Conservation (phyloP, 1,140 invertebrate genomes). For the Apis cerana region DNA sequence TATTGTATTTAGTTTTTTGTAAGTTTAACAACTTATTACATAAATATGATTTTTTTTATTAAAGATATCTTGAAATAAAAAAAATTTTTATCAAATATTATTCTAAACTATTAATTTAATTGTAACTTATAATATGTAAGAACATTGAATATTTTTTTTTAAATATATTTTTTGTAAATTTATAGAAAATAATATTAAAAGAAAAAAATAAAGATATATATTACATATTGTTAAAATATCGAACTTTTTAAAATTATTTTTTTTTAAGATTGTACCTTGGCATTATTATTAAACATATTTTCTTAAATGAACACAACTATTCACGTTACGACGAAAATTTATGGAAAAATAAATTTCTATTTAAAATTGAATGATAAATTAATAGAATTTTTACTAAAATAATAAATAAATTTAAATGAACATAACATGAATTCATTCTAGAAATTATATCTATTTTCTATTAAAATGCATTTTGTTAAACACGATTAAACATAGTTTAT, state of each 20-base stretch:
- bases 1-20: not conserved
- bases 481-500: conserved; percentile 26
- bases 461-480: conserved; percentile 28
- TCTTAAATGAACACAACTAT: not conserved
- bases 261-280: conserved; percentile 14
- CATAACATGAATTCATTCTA: not conserved
- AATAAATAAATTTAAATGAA: conserved; percentile 6
- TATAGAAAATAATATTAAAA: conserved; percentile 3
- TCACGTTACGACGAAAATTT: conserved; percentile 14
- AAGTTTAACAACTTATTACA: conserved; percentile 30
- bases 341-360: conserved; percentile 5
- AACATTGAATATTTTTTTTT: conserved; percentile 5
- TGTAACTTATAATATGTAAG: conserved; percentile 38
- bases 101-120: conserved; percentile 20
- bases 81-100: conserved; percentile 21
- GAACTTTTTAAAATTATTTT: conserved; percentile 18
- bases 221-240: conserved; percentile 28
- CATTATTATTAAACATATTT: not conserved
- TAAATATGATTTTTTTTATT: conserved; percentile 32
- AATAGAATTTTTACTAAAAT: not conserved
- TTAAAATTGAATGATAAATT: not conserved
- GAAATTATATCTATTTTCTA: conserved; percentile 18
- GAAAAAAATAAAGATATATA: not conserved
- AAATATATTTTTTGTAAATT: not conserved
- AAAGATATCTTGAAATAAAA: conserved; percentile 9